These are phyloP conservation scores for Colistium nudipinnis DNA, from an alignment of 2,113 vertebrate species.

Conservation along the genomic window DNA sequence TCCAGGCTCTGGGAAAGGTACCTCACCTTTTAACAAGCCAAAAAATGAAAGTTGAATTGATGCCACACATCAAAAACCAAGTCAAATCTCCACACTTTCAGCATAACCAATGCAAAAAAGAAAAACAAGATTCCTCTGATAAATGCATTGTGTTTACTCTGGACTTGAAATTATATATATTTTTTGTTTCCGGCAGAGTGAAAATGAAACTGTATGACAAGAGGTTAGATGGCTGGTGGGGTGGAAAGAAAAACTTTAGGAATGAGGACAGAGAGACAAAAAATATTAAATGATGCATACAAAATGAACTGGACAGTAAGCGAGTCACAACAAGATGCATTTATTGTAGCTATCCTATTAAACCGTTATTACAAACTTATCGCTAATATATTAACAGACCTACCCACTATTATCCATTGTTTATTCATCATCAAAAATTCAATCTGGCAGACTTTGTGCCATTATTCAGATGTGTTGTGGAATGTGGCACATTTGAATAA, in stretches of 20 bases:
- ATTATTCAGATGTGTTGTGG: slow-evolving; percentile 67
- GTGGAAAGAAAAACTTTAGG: slow-evolving; percentile 1
- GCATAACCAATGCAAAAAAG: neutral
- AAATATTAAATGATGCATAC: slow-evolving; percentile 11
- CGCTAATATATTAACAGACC: slow-evolving; percentile 75
- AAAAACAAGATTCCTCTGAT: neutral
- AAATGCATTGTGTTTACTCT: neutral
- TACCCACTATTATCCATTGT: slow-evolving; percentile 71
- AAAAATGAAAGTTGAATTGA: neutral
- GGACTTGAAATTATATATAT: neutral
- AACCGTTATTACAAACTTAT: slow-evolving; percentile 73
- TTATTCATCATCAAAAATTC: slow-evolving; percentile 76
- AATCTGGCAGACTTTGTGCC: slow-evolving; percentile 65
- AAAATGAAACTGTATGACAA: slow-evolving; percentile 1
- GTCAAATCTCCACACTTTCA: neutral
- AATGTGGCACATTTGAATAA: slow-evolving; percentile 74
- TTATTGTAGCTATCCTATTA: slow-evolving; percentile 65
- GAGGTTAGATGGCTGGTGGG: neutral
- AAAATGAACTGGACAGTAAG: slow-evolving; percentile 29
- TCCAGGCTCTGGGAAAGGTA: neutral
- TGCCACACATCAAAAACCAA: neutral
- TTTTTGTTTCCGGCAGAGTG: slow-evolving; percentile 9
- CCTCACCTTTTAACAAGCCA: neutral
- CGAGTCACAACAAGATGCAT: slow-evolving; percentile 37
- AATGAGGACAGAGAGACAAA: neutral